These are phyloP conservation scores for Penelope pileata DNA, from an alignment of 2,113 vertebrate genomes.

Conservation along the genomic window DNA sequence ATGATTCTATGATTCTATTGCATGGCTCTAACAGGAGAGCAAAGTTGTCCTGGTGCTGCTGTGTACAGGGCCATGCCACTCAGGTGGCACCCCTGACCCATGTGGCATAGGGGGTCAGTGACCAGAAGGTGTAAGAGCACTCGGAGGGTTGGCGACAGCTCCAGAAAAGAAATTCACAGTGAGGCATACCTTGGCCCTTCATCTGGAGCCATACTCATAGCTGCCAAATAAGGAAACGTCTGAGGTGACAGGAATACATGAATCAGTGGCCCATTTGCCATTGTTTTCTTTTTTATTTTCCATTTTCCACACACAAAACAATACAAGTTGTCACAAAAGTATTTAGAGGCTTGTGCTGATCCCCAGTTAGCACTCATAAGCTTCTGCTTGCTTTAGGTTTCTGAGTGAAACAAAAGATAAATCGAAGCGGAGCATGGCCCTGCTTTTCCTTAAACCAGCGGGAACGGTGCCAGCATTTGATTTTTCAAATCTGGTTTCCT, in stretches of 20 bases:
- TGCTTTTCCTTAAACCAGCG: neutral
- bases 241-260: constrained; percentile 5
- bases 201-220: neutral
- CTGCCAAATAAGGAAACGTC: constrained; percentile 31
- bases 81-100: neutral
- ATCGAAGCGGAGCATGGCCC: neutral
- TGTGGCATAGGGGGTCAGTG: neutral
- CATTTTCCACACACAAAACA: constrained; percentile 18
- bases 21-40: neutral
- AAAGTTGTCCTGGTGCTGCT: neutral
- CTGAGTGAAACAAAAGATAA: neutral
- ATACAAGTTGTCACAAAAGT: constrained; percentile 1
- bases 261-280: neutral
- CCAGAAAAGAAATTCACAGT: neutral
- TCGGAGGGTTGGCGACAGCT: neutral
- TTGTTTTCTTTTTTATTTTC: neutral
- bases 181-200: neutral
- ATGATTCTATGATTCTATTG: too few species aligned
- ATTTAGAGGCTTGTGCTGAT: neutral
- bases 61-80: neutral
- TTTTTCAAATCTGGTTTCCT: constrained; percentile 25
- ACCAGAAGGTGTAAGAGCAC: neutral
- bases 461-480: neutral
- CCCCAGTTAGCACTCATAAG: neutral
- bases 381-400: neutral